A percentile compares a stretch with the other conserved stretches of the same genome.
Evolutionary conservation across 2,113 vertebrate genomes (phyloP).

Genomic region (Dicaeum eximium): DNA sequence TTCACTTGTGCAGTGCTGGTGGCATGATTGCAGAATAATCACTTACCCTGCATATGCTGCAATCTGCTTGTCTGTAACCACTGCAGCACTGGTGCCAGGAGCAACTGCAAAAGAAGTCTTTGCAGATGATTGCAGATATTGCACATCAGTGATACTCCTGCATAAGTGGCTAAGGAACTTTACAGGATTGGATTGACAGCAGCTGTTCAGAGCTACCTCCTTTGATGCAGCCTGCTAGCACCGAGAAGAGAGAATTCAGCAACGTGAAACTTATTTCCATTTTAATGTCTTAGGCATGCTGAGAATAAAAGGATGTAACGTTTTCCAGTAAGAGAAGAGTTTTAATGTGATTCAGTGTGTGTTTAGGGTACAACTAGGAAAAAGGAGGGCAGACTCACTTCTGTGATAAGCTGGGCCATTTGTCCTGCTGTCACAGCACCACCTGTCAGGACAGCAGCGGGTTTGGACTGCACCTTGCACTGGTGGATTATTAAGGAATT

Average conservation of each 20-base stretch:
- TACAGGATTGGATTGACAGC: not conserved
- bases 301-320: not conserved
- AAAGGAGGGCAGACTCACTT: not conserved
- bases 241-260: not conserved
- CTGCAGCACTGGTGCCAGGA: not conserved
- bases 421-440: not conserved
- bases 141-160: not conserved
- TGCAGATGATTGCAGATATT: not conserved
- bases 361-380: not conserved
- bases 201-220: not conserved
- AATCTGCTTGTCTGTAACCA: not conserved
- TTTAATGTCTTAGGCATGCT: not conserved
- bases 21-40: not conserved
- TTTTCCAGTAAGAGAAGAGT: not conserved
- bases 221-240: not conserved
- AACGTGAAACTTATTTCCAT: not conserved
- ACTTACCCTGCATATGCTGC: rapidly evolving
- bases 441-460: not conserved
- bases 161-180: not conserved
- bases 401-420: not conserved
- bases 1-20: not conserved
- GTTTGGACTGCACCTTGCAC: not conserved
- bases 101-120: not conserved
- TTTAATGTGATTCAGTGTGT: not conserved
- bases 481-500: not conserved